Base-by-base conservation (phyloP, 1,140 invertebrate genomes). In the Pseudomyrmex pallidus region DNA sequence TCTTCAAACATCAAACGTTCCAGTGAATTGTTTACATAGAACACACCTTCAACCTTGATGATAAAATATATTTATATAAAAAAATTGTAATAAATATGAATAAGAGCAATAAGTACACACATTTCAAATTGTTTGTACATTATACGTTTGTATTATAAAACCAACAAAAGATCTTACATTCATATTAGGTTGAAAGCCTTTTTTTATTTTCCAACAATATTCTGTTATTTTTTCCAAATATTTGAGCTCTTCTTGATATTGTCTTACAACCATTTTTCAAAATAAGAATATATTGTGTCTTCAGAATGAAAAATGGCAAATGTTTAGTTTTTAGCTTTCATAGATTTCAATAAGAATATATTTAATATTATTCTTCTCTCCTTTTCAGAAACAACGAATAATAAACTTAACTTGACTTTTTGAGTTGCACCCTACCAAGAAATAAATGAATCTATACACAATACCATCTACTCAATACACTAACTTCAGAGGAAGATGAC, bases 151-250 rank as follows among this genome's bases (percentile, higher is more conserved):
- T 13, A 7, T 5, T 44, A 13, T 20, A 76, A 12, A 76, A 67
- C 35, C 5, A 35, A 35, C 35, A 35, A 50, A 12, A 10, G 57
- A 25, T 1, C 73, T 73, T 94, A 97, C 99, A 91, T 99, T 99
- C 99, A 99, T 99, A 90, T 99, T 99, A 1, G 99, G 98, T 89
- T 99, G 99, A 95, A 99, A 99, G 5, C 99, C 99, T 94, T 98
- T 99, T 94, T 99, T 99, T 82, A 99, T 99, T 91, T 95, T 96
- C 98, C 99, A 99, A 90, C 96, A 96, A 92, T 97, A 95, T 15
- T 97, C 95, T 90, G 95, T 96, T 15, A 99, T 96, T 94, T 98
- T 98, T 92, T 99, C 98, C 83, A 99, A 94, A 93, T 97, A 99
- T 91, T 98, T 96, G 10, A 99, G 93, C 93, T 99, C 99, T 88